These are phyloP conservation scores for Ichneumoninae sp. DNA, from an alignment of 2,888 invertebrate species.

Conservation along the genomic window DNA sequence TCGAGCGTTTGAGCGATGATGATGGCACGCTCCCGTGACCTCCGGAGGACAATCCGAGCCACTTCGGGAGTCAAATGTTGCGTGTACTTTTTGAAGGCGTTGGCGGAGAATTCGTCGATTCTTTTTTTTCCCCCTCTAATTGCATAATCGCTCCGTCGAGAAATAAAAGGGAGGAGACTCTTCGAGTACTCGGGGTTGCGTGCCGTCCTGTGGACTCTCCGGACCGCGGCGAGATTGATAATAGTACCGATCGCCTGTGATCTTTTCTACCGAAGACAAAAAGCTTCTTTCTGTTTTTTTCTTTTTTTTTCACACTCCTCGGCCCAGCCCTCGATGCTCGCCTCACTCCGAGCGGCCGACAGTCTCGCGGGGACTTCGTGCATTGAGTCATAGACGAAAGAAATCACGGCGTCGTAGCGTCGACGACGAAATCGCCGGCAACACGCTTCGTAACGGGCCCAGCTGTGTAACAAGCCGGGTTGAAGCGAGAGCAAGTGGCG, in stretches of 20 bases:
- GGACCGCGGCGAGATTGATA: constrained; percentile 53
- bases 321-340: constrained; percentile 2
- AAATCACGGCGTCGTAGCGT: constrained; percentile 61
- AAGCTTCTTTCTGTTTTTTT: constrained; percentile 7
- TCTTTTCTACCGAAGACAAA: constrained; percentile 17
- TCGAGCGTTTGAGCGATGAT: constrained; percentile 37
- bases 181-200: constrained; percentile 44
- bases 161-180: constrained; percentile 52
- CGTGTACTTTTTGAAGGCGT: constrained; percentile 52
- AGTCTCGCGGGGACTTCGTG: neutral
- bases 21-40: constrained; percentile 33
- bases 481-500: constrained; percentile 55
- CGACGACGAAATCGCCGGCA: constrained; percentile 57
- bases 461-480: constrained; percentile 43
- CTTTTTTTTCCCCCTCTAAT: neutral
- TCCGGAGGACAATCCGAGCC: constrained; percentile 30
- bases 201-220: constrained; percentile 15
- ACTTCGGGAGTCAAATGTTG: constrained; percentile 60
- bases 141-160: constrained; percentile 54
- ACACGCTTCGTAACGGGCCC: constrained; percentile 37
- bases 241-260: constrained; percentile 40
- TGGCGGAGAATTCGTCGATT: constrained; percentile 26
- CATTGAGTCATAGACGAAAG: constrained; percentile 65
- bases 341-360: neutral
- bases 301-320: neutral